Conservation (phyloP, 1,140 invertebrate genomes). For the Bradysia coprophila region DNA sequence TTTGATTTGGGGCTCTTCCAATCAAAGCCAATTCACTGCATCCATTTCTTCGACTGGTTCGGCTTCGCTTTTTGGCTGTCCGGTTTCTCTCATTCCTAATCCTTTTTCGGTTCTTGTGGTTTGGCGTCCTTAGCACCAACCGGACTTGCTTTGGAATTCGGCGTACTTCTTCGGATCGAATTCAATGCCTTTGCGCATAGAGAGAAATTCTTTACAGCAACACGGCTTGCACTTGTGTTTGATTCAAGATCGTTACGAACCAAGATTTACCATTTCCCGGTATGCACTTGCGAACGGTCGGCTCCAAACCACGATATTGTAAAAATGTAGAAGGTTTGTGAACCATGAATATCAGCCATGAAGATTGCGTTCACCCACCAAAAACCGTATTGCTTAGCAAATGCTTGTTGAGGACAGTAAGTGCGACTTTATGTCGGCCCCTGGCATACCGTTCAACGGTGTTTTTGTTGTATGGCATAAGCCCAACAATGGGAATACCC, state of each 20-base stretch:
- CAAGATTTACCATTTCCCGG: constrained; percentile 78
- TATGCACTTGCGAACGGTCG: constrained; percentile 44
- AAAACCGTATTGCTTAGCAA: constrained; percentile 72
- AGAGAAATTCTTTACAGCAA: constrained; percentile 56
- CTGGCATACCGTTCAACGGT: constrained; percentile 62
- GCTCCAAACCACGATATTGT: constrained; percentile 70
- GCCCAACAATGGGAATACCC: constrained; percentile 92
- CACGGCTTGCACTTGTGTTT: constrained; percentile 73
- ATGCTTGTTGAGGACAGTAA: constrained; percentile 63
- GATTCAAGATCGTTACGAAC: constrained; percentile 87
- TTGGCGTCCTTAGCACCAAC: constrained; percentile 5
- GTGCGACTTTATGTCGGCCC: constrained; percentile 44
- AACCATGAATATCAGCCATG: constrained; percentile 83
- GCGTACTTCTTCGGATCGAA: constrained; percentile 55
- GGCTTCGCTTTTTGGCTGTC: constrained; percentile 28
- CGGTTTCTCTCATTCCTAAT: constrained; percentile 37
- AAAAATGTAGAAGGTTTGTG: constrained; percentile 70
- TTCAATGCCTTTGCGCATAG: constrained; percentile 59
- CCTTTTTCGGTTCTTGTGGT: constrained; percentile 19
- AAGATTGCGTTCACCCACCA: constrained; percentile 90
- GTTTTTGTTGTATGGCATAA: constrained; percentile 81
- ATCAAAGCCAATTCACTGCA: constrained; percentile 47
- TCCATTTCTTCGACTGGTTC: constrained; percentile 41
- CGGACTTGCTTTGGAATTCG: constrained; percentile 18
- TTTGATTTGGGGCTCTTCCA: constrained; percentile 65